Conservation (phyloP, 2,113 vertebrate species). For the Athene cunicularia region DNA sequence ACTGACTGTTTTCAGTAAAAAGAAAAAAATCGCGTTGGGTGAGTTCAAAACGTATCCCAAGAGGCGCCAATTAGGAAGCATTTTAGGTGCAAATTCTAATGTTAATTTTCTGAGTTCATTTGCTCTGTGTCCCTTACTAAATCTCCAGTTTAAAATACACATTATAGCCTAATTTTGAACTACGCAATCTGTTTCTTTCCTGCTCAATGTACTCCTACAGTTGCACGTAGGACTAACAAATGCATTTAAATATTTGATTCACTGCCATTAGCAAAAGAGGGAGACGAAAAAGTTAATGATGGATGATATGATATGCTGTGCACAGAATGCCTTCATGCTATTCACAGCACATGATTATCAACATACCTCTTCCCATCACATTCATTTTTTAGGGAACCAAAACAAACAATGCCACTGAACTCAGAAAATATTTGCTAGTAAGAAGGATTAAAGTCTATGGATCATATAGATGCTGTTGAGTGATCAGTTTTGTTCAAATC, state of each 20-base stretch:
- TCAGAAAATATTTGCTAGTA: slow-evolving; percentile 22
- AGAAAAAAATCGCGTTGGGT: slow-evolving; percentile 5
- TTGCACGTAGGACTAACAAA: slow-evolving; percentile 44
- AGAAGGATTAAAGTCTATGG: slow-evolving; percentile 47
- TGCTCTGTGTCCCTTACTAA: neutral
- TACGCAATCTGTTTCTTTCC: neutral
- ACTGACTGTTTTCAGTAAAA: slow-evolving; percentile 59
- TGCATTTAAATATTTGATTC: slow-evolving; percentile 67
- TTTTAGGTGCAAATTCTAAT: slow-evolving; percentile 52
- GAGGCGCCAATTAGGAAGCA: slow-evolving; percentile 27
- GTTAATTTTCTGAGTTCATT: slow-evolving; percentile 58
- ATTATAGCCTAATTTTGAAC: neutral
- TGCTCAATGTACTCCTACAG: neutral
- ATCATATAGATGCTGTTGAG: slow-evolving; percentile 45
- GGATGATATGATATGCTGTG: slow-evolving; percentile 42
- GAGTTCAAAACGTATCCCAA: slow-evolving; percentile 35
- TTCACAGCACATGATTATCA: slow-evolving; percentile 48
- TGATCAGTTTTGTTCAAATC: slow-evolving; percentile 32
- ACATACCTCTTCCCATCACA: slow-evolving; percentile 50
- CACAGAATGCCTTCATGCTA: slow-evolving; percentile 66
- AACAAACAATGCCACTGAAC: slow-evolving; percentile 57
- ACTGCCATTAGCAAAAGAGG: neutral
- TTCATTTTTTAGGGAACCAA: slow-evolving; percentile 53
- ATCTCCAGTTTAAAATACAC: neutral
- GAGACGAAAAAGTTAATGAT: slow-evolving; percentile 35